Evolutionary conservation across 2,797 vertebrate species (phyloP).

Genomic region (Cynopterus sphinx): DNA sequence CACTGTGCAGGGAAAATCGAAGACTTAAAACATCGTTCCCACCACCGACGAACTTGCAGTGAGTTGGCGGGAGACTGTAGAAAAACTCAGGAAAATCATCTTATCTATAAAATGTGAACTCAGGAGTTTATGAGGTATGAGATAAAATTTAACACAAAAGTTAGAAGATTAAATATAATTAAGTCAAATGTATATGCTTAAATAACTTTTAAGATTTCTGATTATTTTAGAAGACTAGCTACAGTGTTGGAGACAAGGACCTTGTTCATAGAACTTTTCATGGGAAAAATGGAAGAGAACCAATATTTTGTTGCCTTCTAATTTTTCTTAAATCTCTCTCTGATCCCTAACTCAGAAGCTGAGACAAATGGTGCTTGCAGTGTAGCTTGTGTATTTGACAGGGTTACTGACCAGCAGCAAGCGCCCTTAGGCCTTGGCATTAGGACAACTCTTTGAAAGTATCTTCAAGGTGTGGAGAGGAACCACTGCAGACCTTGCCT

Average conservation of each 20-base stretch:
- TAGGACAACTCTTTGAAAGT: background rate
- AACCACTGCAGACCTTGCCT: background rate
- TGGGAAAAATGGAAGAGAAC: background rate
- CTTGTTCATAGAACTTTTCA: background rate
- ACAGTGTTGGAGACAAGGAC: background rate
- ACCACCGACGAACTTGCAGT: background rate
- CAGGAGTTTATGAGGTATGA: background rate
- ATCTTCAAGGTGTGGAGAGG: background rate
- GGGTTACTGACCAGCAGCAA: background rate
- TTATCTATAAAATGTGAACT: background rate
- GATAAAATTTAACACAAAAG: background rate
- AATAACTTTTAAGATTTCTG: background rate
- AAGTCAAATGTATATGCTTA: background rate
- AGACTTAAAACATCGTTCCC: background rate
- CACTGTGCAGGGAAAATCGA: background rate
- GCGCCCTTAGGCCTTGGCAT: background rate
- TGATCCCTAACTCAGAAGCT: background rate
- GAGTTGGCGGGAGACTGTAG: background rate
- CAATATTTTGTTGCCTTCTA: background rate
- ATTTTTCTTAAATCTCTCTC: background rate
- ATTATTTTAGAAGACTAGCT: background rate
- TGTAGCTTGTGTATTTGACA: background rate
- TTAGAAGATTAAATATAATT: background rate
- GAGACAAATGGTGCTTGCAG: background rate
- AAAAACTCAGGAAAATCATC: background rate